phyloP scores from a whole-genome alignment of 2,888 invertebrate genomes.

The Marronus borbonicus region DNA sequence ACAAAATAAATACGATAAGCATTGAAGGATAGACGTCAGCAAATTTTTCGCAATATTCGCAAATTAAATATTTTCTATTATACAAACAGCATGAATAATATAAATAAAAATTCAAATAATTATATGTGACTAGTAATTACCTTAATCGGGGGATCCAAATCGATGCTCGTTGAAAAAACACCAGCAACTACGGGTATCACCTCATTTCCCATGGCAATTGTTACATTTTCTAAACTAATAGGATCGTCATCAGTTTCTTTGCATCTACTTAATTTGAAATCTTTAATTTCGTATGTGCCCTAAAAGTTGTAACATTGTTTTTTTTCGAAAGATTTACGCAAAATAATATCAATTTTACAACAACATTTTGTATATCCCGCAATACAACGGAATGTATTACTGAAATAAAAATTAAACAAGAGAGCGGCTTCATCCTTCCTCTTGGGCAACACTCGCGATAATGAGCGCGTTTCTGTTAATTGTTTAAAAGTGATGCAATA shows the following conservation, averaged over 20 bases:
- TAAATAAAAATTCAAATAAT: no score
- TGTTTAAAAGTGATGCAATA: not conserved
- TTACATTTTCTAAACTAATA: constrained; percentile 53
- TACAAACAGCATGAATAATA: no score
- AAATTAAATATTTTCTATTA: not conserved
- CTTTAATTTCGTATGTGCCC: constrained; percentile 51
- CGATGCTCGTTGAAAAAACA: constrained; percentile 54
- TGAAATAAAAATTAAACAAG: not conserved
- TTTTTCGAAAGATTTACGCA: not conserved
- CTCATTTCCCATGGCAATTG: constrained; percentile 48
- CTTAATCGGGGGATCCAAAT: constrained; percentile 56
- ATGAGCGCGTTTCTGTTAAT: not conserved
- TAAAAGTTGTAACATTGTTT: constrained; percentile 11
- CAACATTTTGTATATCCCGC: not conserved
- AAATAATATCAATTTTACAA: not conserved
- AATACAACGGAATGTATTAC: not conserved
- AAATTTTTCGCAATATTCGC: not conserved
- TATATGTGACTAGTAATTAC: constrained; percentile 46
- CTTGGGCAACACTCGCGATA: not conserved
- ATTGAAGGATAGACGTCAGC: not conserved
- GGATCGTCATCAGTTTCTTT: constrained; percentile 41
- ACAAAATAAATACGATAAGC: not conserved
- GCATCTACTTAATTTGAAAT: constrained; percentile 54
- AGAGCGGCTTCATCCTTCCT: not conserved
- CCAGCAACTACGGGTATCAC: constrained; percentile 55